Evolutionary conservation across 2,113 vertebrate species (phyloP).

Genomic region (Perccottus glenii): DNA sequence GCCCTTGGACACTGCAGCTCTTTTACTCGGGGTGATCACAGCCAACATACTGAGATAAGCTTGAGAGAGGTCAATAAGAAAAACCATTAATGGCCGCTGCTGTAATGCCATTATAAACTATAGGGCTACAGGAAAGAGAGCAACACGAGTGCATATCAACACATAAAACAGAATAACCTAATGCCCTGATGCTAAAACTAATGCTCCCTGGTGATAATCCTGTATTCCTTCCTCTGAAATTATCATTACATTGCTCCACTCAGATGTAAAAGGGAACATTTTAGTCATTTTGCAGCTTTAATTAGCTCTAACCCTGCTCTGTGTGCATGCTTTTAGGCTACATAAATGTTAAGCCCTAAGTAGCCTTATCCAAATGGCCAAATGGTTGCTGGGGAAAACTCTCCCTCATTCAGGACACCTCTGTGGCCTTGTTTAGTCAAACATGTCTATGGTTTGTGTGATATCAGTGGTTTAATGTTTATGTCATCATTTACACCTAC

Average conservation of each 20-base stretch:
- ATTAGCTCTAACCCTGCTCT: constrained; percentile 36
- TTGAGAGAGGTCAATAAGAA: constrained; percentile 58
- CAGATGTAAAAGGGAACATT: constrained; percentile 49
- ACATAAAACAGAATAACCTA: constrained; percentile 36
- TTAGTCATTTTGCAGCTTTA: constrained; percentile 36
- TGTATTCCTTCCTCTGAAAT: constrained; percentile 28
- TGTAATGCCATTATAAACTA: constrained; percentile 43
- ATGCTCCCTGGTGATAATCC: constrained; percentile 41
- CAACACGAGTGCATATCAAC: constrained; percentile 26
- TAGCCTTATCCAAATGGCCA: constrained; percentile 7
- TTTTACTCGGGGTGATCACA: constrained; percentile 49
- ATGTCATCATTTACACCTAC: constrained; percentile 43
- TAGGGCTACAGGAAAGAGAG: constrained; percentile 29
- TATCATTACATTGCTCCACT: constrained; percentile 35
- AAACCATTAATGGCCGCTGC: constrained; percentile 56
- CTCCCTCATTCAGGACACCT: constrained; percentile 42
- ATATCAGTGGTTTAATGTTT: constrained; percentile 41
- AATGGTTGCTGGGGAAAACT: neutral
- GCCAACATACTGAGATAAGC: constrained; percentile 51
- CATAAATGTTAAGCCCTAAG: neutral
- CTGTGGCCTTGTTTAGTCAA: constrained; percentile 49
- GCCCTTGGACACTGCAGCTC: constrained; percentile 5
- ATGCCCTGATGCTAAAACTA: constrained; percentile 34
- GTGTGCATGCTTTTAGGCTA: constrained; percentile 5
- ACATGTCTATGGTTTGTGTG: constrained; percentile 18